Evolutionary conservation across 2,888 invertebrate species (phyloP), one percentile per base, ranked within the genome.

Genomic region (Hetaerina titia): DNA sequence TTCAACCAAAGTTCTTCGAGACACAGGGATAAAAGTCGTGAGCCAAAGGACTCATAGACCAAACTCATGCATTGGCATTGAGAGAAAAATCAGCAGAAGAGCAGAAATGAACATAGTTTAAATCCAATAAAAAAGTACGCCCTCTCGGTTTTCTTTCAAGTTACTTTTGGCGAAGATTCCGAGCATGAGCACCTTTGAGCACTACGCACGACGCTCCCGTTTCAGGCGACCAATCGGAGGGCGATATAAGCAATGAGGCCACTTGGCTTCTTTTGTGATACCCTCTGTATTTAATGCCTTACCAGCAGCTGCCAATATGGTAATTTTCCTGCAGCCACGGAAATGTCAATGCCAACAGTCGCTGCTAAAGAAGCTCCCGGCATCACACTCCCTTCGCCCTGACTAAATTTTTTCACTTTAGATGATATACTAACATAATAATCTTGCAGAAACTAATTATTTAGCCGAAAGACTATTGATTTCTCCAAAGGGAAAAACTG

Each of bases 241-340:
- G 81, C 13, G 31, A 31, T 13, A 81, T 81, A 81, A 81, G 81
- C 81, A 81, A 81, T 81, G 81, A 81, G 81, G 81, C 22, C 81
- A 81, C 81, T 81, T 11, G 81, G 81, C 81, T 31, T 25, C 81
- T 81, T 81, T 81, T 13, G 81, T 25, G 81, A 81, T 31, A 81
- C 81, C 81, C 9, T 25, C 31, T 81, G 25, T 31, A 81, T 81
- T 81, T 31, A 81, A 31, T 81, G 81, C 11, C 25, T 81, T 81
- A 6, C 81, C 81, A 81, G 31, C 81, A 31, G 81, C 25, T 81
- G 81, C 13, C 5, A 81, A 31, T 31, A 31, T 11, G 31, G 2
- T 11, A 60, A 60, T 31, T 31, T 11, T 13, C 31, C 9, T 22
- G n/a, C 22, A 22, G n/a, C 69, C 69, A n/a, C 0, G 22, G 22